A percentile compares a stretch with the other conserved stretches of the same genome.
phyloP scores from a whole-genome alignment of 2,797 vertebrate species.

The Ibycter americanus region DNA sequence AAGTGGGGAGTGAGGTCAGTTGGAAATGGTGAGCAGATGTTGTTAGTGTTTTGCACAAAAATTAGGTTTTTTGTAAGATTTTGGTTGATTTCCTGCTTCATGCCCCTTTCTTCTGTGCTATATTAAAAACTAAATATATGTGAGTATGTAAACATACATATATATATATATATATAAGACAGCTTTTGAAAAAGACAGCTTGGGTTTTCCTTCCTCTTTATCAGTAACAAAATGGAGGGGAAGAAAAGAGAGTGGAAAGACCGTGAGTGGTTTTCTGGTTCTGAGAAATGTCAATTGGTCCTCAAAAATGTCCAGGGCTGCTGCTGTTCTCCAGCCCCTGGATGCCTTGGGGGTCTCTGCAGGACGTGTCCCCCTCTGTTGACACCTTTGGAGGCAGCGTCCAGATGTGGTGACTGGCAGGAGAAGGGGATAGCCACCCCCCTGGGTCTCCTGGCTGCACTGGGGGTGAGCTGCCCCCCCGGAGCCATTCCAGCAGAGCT shows the following conservation, averaged over 20 bases:
- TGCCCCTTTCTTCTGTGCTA: neutral
- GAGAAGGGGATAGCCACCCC: neutral
- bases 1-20: neutral
- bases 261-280: neutral
- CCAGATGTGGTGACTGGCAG: neutral
- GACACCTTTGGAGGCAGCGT: neutral
- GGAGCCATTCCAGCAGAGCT: neutral
- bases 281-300: neutral
- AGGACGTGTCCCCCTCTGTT: neutral
- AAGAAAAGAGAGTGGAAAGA: neutral
- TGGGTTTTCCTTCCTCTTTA: neutral
- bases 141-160: neutral
- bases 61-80: neutral
- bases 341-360: neutral
- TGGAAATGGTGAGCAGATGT: neutral
- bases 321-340: neutral
- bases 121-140: fast-evolving
- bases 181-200: neutral
- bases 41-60: neutral
- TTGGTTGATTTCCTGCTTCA: neutral
- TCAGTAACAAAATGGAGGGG: neutral
- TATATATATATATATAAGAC: fast-evolving
- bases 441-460: neutral
- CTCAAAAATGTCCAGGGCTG: neutral
- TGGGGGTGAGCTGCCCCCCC: neutral